Evolutionary conservation across 2,113 vertebrate species (phyloP), one percentile per base, ranked within the genome.

Genomic region (Indri indri): DNA sequence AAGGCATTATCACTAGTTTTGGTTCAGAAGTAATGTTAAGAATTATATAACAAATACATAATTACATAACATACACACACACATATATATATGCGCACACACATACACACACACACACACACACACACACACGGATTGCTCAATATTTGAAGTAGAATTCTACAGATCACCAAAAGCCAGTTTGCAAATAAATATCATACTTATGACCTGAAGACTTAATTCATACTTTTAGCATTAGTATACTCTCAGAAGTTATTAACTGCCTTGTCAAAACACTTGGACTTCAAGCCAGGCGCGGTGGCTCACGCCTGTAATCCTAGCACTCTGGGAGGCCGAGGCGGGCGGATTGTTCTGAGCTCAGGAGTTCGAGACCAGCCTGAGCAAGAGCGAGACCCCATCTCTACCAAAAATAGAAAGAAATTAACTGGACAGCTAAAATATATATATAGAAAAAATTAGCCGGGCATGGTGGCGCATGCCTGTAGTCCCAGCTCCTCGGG

Each of bases 261-360:
- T 96, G 95, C 66, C 91, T 97, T 98, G 90, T 94, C 81, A 94
- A 98, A 42, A 42, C n/a, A n/a, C n/a, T n/a, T n/a, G n/a, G n/a
- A n/a, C n/a, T n/a, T n/a, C n/a, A n/a, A n/a, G n/a, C n/a, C n/a
- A n/a, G n/a, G n/a, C n/a, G n/a, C n/a, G n/a, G n/a, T n/a, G n/a
- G n/a, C n/a, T n/a, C n/a, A n/a, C n/a, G n/a, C n/a, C n/a, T n/a
- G n/a, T n/a, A n/a, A n/a, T n/a, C n/a, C n/a, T n/a, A n/a, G n/a
- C n/a, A n/a, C n/a, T n/a, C n/a, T n/a, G n/a, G n/a, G n/a, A n/a
- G n/a, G n/a, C n/a, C n/a, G n/a, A n/a, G n/a, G n/a, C n/a, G n/a
- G n/a, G n/a, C n/a, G n/a, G n/a, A n/a, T n/a, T n/a, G n/a, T n/a
- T n/a, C n/a, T n/a, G n/a, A n/a, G n/a, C n/a, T n/a, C n/a, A n/a